Evolutionary conservation across 2,797 vertebrate genomes (phyloP), one percentile per base, ranked within the genome.

Genomic region (Molossus molossus): DNA sequence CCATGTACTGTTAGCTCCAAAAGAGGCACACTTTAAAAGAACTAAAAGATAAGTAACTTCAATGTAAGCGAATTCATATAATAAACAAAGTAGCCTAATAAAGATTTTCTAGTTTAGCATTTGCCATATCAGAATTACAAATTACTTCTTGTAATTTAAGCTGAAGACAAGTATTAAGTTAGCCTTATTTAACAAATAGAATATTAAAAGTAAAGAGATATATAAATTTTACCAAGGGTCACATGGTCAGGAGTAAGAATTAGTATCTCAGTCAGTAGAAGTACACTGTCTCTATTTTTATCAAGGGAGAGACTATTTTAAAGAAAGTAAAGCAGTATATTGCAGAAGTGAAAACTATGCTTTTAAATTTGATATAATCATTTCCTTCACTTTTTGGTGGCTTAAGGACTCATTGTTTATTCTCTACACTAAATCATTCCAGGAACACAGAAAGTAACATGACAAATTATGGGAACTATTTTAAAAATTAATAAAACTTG

Each of bases 141-240:
- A 92, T 72, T 50, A 83, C 4, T 75, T 81, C 64, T 27, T 84
- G 60, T 77, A 92, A 91, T 79, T 90, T 75, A 94, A 70, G 50
- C 58, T 53, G n/a, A 96, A 84, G 87, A 90, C 37, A 94, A 94
- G 72, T 60, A 90, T 76, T 96, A 91, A 92, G 73, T 73, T 85
- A 93, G 64, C 48, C 25, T 84, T 79, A 83, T 62, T 87, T 93
- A 94, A 76, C 40, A 86, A 60, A 5, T 37, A 15, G 33, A 81
- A 73, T 75, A 70, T 62, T 82, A 87, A 92, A 91, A 75, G 11
- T 62, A 88, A 93, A 92, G 37, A 70, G 12, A 67, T 25, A 87
- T 45, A 50, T 14, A 83, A 37, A 79, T 50, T 50, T 50, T 53
- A 79, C 53, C 10, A 65, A 70, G 60, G 81, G 40, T 27, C 29